Evolutionary conservation across 2,888 invertebrate genomes (phyloP).

Genomic region (Torymus aiolomorphi): DNA sequence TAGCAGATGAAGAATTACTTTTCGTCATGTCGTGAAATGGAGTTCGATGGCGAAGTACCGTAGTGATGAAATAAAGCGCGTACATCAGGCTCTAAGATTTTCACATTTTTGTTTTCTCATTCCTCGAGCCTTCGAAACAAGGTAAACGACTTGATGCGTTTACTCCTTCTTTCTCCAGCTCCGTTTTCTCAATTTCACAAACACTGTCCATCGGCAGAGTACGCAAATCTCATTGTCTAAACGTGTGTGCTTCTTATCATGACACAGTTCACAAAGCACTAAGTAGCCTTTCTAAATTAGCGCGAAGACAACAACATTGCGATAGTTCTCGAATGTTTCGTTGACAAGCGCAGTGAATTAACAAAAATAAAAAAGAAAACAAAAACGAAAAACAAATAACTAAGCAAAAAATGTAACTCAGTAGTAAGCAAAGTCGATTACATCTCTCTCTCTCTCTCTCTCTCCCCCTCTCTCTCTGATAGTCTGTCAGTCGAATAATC

Average conservation of each 20-base stretch:
- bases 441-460: no score
- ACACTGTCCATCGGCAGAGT: no score
- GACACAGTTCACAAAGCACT: background rate
- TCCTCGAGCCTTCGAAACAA: background rate
- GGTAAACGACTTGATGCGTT: background rate
- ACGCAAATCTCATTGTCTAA: no score
- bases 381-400: conserved; percentile 9
- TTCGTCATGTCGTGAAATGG: no score
- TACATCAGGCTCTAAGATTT: conserved; percentile 40
- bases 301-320: background rate
- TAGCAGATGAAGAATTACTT: no score
- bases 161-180: background rate
- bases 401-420: background rate
- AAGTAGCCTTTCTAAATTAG: conserved; percentile 20
- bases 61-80: background rate
- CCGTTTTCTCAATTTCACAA: background rate
- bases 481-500: no score
- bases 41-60: background rate
- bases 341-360: conserved; percentile 32
- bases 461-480: no score
- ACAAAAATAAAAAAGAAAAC: background rate
- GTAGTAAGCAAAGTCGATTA: no score
- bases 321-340: conserved; percentile 18
- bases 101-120: background rate
- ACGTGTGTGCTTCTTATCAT: background rate